These are phyloP conservation scores for Doris montereyensis DNA, from an alignment of 2,888 invertebrate genomes.

Conservation along the genomic window DNA sequence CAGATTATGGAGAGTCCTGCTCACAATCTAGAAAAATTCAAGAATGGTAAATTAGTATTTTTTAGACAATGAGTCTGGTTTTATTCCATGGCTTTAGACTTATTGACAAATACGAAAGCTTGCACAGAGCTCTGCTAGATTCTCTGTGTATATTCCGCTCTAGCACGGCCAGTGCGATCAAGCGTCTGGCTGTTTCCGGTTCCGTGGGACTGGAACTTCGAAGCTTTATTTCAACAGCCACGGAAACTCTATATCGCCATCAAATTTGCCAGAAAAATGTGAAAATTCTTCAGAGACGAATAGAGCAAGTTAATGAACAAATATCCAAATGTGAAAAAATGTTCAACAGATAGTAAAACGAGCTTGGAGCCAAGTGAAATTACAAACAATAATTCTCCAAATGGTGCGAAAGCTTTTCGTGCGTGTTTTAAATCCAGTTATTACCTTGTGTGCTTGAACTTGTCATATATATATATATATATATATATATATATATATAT, in stretches of 20 bases:
- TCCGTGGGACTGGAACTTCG: constrained; percentile 79
- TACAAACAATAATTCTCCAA: no score
- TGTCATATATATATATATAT: no score
- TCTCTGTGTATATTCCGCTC: constrained; percentile 86
- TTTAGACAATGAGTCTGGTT: constrained; percentile 78
- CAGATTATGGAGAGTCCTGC: constrained; percentile 91
- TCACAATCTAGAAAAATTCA: constrained; percentile 85
- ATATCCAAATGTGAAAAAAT: constrained; percentile 82
- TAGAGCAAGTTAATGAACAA: constrained; percentile 84
- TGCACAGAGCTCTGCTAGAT: constrained; percentile 84
- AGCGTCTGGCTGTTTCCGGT: constrained; percentile 77
- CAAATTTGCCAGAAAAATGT: constrained; percentile 86
- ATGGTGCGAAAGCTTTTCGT: no score
- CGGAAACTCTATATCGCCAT: constrained; percentile 76
- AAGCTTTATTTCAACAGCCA: constrained; percentile 78
- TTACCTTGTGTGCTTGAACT: no score
- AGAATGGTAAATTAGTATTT: constrained; percentile 82
- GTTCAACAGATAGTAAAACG: constrained; percentile 60
- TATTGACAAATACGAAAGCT: constrained; percentile 87
- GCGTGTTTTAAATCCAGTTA: no score
- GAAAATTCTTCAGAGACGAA: constrained; percentile 84
- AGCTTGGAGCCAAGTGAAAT: no score
- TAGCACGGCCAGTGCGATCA: constrained; percentile 80
- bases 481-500: no score
- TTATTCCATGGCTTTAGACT: constrained; percentile 88